A percentile compares a stretch with the other conserved stretches of the same genome.
Conservation (phyloP, 2,888 invertebrate genomes). For the Cotesia congregata region DNA sequence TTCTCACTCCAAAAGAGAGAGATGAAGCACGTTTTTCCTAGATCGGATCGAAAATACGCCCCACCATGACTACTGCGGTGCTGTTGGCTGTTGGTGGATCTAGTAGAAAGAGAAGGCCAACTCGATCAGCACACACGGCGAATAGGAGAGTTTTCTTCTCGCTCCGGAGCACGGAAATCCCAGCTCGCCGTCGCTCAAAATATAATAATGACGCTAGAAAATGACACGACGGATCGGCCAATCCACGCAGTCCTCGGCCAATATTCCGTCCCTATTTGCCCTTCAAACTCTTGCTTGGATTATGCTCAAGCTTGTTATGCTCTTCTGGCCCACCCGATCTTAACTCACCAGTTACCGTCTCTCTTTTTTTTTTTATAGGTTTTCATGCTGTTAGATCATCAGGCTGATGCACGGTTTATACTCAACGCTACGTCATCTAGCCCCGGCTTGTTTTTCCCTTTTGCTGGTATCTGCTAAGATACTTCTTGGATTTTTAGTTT, state of each 20-base stretch:
- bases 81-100: too few relatives aligned
- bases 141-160: too few relatives aligned
- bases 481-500: too few relatives aligned
- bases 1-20: too few relatives aligned
- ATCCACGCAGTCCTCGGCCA: conserved; percentile 42
- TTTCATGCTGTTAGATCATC: neutral
- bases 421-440: neutral
- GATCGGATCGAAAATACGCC: too few relatives aligned
- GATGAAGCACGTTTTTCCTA: too few relatives aligned
- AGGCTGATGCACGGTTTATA: neutral
- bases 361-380: neutral
- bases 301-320: conserved; percentile 32
- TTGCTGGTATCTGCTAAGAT: too few relatives aligned
- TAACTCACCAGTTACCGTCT: conserved; percentile 2
- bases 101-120: too few relatives aligned
- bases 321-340: conserved; percentile 21
- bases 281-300: conserved; percentile 24
- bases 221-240: conserved; percentile 45
- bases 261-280: conserved; percentile 43
- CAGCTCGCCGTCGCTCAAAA: conserved; percentile 22
- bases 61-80: too few relatives aligned
- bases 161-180: too few relatives aligned
- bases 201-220: conserved; percentile 21
- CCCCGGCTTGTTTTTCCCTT: neutral
- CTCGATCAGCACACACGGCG: too few relatives aligned